Conservation (phyloP, 1,140 invertebrate genomes). For the Chrysoperla carnea region DNA sequence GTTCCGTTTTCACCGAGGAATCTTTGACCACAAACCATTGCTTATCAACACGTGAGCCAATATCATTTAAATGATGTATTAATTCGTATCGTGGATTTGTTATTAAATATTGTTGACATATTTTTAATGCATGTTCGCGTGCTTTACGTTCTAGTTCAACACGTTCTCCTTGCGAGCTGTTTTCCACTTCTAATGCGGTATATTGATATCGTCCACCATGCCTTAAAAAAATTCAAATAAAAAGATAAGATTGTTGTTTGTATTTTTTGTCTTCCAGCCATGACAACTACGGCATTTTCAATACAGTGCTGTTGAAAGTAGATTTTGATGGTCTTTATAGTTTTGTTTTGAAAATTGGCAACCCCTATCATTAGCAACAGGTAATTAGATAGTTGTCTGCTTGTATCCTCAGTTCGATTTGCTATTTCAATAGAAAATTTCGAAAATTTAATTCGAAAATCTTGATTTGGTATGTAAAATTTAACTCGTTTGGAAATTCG, state of each 20-base stretch:
- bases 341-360: no score
- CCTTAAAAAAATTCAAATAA: conserved; percentile 21
- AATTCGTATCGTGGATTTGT: conserved; percentile 50
- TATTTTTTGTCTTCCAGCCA: conserved; percentile 11
- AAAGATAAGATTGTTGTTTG: conserved; percentile 6
- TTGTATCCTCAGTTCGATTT: no score
- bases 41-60: conserved; percentile 67
- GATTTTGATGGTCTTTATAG: no score
- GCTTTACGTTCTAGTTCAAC: conserved; percentile 42
- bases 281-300: conserved; percentile 14
- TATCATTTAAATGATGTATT: conserved; percentile 54
- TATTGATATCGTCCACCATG: conserved; percentile 44
- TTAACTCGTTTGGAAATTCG: no score
- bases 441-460: no score
- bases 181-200: conserved; percentile 42
- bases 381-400: no score
- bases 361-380: no score
- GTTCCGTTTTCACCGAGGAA: conserved; percentile 59
- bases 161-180: conserved; percentile 20
- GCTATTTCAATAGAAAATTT: no score
- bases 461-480: no score
- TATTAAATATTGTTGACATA: conserved; percentile 45
- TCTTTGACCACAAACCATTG: conserved; percentile 81
- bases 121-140: conserved; percentile 37
- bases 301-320: no score